Conservation (phyloP, 2,888 invertebrate genomes). For the Sesia apiformis region DNA sequence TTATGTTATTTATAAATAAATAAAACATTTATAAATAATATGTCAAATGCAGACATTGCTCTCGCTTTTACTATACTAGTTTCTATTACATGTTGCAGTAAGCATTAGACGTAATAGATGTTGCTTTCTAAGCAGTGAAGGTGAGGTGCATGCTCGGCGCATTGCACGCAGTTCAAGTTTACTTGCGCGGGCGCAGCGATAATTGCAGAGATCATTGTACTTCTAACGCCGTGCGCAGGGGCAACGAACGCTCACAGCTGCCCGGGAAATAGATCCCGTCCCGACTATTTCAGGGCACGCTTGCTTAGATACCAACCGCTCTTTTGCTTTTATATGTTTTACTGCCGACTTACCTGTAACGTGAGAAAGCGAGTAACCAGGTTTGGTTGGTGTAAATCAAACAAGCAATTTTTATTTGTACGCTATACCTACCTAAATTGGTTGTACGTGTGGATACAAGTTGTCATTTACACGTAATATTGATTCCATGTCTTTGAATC, state of each 20-base stretch:
- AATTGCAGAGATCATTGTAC: conserved; percentile 68
- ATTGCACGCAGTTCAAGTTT: conserved; percentile 66
- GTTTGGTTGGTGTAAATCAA: too few relatives aligned
- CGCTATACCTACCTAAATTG: too few relatives aligned
- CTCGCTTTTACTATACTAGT: conserved; percentile 48
- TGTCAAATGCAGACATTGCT: conserved; percentile 20
- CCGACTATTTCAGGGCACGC: conserved; percentile 68
- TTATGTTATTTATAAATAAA: conserved; percentile 4
- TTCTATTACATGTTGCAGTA: conserved; percentile 21
- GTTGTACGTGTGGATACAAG: too few relatives aligned
- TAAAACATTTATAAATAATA: too few relatives aligned
- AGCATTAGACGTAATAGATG: conserved; percentile 53
- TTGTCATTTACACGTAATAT: too few relatives aligned
- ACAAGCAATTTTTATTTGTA: too few relatives aligned
- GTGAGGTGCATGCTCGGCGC: conserved; percentile 57
- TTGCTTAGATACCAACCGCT: conserved; percentile 47
- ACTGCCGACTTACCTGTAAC: conserved; percentile 45
- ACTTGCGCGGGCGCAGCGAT: conserved; percentile 48
- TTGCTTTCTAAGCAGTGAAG: conserved; percentile 72
- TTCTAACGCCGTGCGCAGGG: conserved; percentile 41
- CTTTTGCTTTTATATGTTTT: conserved; percentile 25
- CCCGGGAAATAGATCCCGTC: conserved; percentile 72
- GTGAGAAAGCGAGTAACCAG: conserved; percentile 23
- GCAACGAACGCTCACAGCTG: conserved; percentile 71
- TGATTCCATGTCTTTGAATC: too few relatives aligned